Base-by-base conservation (phyloP, 2,113 vertebrate genomes). In the Hylia prasina region DNA sequence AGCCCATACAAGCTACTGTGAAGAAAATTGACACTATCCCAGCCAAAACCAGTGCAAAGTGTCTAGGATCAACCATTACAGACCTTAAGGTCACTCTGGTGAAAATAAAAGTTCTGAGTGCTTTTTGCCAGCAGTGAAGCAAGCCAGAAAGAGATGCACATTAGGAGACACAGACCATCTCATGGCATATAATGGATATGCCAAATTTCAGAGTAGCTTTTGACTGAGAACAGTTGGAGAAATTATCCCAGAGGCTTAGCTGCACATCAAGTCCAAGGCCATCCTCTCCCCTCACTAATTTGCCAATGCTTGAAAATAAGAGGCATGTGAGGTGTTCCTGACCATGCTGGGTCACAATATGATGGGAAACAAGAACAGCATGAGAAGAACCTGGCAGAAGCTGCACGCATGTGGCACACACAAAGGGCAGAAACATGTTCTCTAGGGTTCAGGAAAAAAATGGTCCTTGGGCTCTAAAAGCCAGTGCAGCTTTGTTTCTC, bases 71-170 rank as follows among this genome's bases (percentile, higher is more conserved):
- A 89, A 71, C 39, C 60, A 78, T 78, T 73, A 86, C 13, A 73
- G 68, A 76, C 45, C 31, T 37, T 48, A 73, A 85, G 70, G 76
- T 85, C 73, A 61, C 31, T 53, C 50, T 37, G 45, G 42, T 39
- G 42, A 86, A 93, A 94, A 94, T 58, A 92, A 80, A 93, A 94
- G 35, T 87, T 83, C 50, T 63, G 69, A 85, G 80, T 64, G 86
- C 47, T 91, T 58, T 82, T 92, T 65, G 44, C 47, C 35, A 91
- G 40, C 24, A 89, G 60, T 40, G 69, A 58, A 77, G 51, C 11
- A 20, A 89, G 87, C 31, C 2, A 4, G n/a, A 56, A 76, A 81
- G 68, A 81, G 11, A 20, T 58, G 60, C n/a, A 23, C 35, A n/a
- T 86, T 6, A 81, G 42, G 20, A 24, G 15, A 84, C 68, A 82